phyloP scores from a whole-genome alignment of 2,888 invertebrate genomes.

The Palloptera scutellata region DNA sequence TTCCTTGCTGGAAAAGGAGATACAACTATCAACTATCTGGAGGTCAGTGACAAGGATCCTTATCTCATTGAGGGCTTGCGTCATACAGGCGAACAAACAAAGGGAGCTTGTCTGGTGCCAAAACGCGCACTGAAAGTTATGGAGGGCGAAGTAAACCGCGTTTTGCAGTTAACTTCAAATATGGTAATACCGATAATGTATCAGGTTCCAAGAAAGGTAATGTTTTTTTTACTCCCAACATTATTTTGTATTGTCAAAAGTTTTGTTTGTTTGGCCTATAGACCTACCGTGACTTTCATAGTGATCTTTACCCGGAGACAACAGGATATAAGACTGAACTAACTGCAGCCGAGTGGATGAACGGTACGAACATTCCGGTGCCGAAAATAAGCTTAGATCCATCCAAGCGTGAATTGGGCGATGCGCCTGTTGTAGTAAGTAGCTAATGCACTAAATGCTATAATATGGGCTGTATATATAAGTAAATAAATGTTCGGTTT shows the following conservation, averaged over 20 bases:
- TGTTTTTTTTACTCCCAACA: not conserved
- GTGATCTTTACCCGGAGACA: constrained; percentile 93
- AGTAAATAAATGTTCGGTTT: not conserved
- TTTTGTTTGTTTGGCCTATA: constrained; percentile 59
- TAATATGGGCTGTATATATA: not conserved
- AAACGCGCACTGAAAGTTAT: constrained; percentile 94
- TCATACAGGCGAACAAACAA: constrained; percentile 93
- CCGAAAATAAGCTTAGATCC: constrained; percentile 87
- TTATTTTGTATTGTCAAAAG: not conserved
- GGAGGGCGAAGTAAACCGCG: constrained; percentile 94
- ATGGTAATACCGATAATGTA: constrained; percentile 93
- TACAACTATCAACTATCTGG: constrained; percentile 88
- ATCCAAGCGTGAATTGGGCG: constrained; percentile 72
- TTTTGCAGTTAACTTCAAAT: constrained; percentile 85
- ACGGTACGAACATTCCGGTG: constrained; percentile 77
- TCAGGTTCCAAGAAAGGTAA: constrained; percentile 90
- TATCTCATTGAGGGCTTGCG: constrained; percentile 87
- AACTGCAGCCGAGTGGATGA: constrained; percentile 83
- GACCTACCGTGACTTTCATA: constrained; percentile 93
- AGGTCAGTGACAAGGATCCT: constrained; percentile 88
- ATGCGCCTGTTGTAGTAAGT: constrained; percentile 71
- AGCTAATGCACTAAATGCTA: not conserved
- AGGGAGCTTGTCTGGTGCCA: constrained; percentile 91
- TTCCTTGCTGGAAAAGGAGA: constrained; percentile 96
- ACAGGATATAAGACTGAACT: constrained; percentile 81